Evolutionary conservation across 92 coral and sea anemone genomes (phyloP), one percentile per base, ranked within the genome.

Genomic region (Chrysogorgia sp.): DNA sequence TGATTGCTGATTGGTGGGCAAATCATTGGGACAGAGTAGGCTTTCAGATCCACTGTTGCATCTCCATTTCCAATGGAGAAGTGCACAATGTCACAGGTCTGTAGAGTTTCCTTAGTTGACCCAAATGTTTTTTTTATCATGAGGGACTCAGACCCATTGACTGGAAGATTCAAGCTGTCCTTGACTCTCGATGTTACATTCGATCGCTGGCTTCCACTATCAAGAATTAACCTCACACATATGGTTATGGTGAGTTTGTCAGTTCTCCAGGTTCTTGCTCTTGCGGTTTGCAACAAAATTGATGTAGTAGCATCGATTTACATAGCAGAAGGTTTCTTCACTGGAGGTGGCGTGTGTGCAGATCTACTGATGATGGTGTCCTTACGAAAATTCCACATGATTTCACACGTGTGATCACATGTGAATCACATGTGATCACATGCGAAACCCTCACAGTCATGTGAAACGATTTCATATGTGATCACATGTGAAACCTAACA

Each of bases 81-180:
- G 7, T 56, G 74, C 62, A 76, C 89, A 21, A 67, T 85, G 43
- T 80, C 88, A 59, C 78, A 74, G 33, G 78, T 79, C 22, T 52
- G 58, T 13, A 88, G 80, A 26, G 77, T 32, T 10, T 71, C 83
- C 48, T 61, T 65, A 21, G 60, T 61, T 57, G 69, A 81, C 21
- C 89, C 89, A 84, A 89, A 89, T 37, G 82, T 84, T 60, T 86
- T n/a, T n/a, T n/a, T 89, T 13, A 86, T 86, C 71, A 82, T 64
- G 37, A 90, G 58, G 29, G 80, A 45, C 26, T 87, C 94, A 10
- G 82, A 64, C 9, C 76, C 72, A 41, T 67, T 81, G 25, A 47
- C 40, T 21, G 85, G 74, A 31, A 90, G 70, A 64, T 76, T 79
- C 60, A 90, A 69, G 35, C 71, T 70, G 17, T 69, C 23, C 77